Conservation (phyloP, 2,888 invertebrate species). For the Tinea pellionella region DNA sequence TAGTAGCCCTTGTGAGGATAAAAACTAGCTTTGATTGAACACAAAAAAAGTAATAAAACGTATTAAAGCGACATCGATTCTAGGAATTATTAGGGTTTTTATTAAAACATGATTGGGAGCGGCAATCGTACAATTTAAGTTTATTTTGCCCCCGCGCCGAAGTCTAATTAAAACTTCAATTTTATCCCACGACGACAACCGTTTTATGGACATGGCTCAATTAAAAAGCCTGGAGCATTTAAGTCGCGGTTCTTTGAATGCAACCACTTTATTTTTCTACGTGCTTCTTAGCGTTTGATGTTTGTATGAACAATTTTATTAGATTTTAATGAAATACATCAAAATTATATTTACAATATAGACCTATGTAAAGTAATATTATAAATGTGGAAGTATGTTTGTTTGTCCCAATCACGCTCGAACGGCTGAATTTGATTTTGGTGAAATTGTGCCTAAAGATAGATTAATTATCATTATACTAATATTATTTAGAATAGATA, state of each 20-base stretch:
- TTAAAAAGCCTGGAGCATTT: slow-evolving; percentile 7
- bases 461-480: no score
- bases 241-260: background rate
- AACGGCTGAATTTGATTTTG: no score
- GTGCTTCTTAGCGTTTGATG: no score
- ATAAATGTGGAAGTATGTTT: no score
- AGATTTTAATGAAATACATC: no score
- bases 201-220: slow-evolving; percentile 15
- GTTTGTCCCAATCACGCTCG: no score
- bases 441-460: no score
- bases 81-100: slow-evolving; percentile 4
- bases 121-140: slow-evolving; percentile 9
- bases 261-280: background rate
- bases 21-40: no score
- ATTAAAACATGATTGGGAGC: background rate
- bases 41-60: background rate
- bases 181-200: slow-evolving; percentile 16
- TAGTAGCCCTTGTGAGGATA: no score
- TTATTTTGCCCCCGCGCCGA: slow-evolving; percentile 10
- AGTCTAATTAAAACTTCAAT: slow-evolving; percentile 14
- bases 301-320: background rate
- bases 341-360: no score
- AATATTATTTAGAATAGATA: no score
- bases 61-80: slow-evolving; percentile 8
- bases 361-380: no score